Conservation (phyloP, 2,797 vertebrate species). For the Dryobates pubescens region DNA sequence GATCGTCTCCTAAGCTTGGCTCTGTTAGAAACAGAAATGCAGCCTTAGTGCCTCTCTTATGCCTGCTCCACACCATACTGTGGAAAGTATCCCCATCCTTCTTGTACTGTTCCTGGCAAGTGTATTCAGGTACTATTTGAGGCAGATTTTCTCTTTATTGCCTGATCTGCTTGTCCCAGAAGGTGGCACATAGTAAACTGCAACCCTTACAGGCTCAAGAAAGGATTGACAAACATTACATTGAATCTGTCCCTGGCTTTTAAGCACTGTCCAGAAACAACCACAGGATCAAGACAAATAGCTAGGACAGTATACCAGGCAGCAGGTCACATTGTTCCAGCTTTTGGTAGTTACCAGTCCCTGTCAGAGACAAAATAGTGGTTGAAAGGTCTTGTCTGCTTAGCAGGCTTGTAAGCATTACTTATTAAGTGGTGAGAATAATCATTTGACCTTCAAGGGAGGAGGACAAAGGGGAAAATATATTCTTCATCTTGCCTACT, state of each 20-base stretch:
- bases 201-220: not conserved
- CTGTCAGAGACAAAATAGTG: not conserved
- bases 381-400: not conserved
- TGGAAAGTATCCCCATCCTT: not conserved
- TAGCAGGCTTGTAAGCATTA: not conserved
- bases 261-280: not conserved
- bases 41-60: not conserved
- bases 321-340: not conserved
- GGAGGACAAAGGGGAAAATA: not conserved
- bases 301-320: not conserved
- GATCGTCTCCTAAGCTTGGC: not conserved
- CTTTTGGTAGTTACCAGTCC: not conserved
- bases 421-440: not conserved
- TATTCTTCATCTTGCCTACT: not conserved
- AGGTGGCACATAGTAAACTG: not conserved
- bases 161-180: not conserved
- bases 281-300: not conserved
- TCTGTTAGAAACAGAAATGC: not conserved
- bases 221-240: not conserved
- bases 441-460: not conserved
- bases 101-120: not conserved
- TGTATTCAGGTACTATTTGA: not conserved
- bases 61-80: not conserved
- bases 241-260: not conserved
- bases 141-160: not conserved